Base-by-base conservation (phyloP, 2,113 vertebrate species). In the Climacteris rufus region DNA sequence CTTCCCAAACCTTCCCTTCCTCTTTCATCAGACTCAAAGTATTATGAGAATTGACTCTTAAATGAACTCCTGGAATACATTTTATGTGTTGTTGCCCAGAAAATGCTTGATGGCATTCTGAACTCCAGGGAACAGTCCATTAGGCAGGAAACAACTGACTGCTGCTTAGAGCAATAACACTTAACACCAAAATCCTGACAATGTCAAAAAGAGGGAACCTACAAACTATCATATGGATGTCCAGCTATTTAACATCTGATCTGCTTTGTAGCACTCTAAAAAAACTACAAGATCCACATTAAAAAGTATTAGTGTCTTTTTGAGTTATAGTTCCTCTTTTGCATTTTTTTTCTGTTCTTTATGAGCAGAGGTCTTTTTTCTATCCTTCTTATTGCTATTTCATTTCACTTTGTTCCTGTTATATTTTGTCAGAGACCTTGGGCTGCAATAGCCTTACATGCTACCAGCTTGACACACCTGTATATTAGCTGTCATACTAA, bases 401-500 rank as follows among this genome's bases (percentile, higher is more conserved):
- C 33, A 77, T 94, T 93, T 90, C 18, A 82, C 25, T 91, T 93
- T 21, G 83, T 64, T 93, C 25, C n/a, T 70, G 54, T 54, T 90
- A 70, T 23, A 30, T 85, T 87, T 88, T 91, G 40, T 80, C 86
- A 95, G 80, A 92, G 88, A 90, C n/a, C 28, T 60, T 69, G 30
- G 31, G 14, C 52, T 88, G 20, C 79, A 88, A 94, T 50, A 91
- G 42, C 23, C 30, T 87, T 89, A 33, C 57, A 77, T 80, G 53
- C 35, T 59, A 88, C 77, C 28, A 54, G n/a, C 54, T 91, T 93
- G 56, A 47, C 90, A 89, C 75, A 79, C 20, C 49, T 81, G 24
- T 49, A 40, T 56, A 89, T 96, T 95, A 96, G 47, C 61, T 95
- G 84, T 94, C 94, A 87, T 54, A 42, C 18, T 81, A 83, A 97